Conservation (phyloP, 2,888 invertebrate species). For the Pecten maximus region DNA sequence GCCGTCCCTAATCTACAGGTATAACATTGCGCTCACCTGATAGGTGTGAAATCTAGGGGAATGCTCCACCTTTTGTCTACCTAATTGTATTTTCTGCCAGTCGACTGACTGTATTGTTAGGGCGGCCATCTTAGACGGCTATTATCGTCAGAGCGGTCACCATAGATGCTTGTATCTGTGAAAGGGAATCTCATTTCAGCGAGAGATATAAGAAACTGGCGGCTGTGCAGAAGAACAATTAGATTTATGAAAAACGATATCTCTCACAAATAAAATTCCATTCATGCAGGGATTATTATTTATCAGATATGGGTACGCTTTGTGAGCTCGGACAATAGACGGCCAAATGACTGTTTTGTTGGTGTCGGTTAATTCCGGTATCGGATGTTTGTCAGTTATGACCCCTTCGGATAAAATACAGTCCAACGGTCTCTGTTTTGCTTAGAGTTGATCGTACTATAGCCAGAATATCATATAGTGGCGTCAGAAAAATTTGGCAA, state of each 20-base stretch:
- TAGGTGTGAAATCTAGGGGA: neutral
- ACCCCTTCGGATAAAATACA: neutral
- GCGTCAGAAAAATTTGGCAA: neutral
- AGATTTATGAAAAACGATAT: slow-evolving; percentile 30
- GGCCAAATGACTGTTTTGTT: neutral
- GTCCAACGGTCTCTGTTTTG: neutral
- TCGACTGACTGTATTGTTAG: neutral
- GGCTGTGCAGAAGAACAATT: neutral
- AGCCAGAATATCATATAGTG: neutral
- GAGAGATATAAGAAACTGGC: neutral
- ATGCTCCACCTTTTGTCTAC: neutral
- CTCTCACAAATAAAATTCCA: neutral
- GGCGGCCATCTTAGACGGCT: neutral
- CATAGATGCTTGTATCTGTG: neutral
- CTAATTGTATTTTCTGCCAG: neutral
- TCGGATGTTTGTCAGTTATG: neutral
- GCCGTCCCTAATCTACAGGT: neutral
- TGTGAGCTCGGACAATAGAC: neutral
- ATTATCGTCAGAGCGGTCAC: neutral
- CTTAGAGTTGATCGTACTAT: neutral
- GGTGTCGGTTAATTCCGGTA: neutral
- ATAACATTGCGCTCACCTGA: neutral
- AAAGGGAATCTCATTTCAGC: neutral
- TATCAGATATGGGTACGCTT: neutral
- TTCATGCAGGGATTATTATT: neutral